phyloP scores from a whole-genome alignment of 2,797 vertebrate genomes.

The Thamnophis elegans region DNA sequence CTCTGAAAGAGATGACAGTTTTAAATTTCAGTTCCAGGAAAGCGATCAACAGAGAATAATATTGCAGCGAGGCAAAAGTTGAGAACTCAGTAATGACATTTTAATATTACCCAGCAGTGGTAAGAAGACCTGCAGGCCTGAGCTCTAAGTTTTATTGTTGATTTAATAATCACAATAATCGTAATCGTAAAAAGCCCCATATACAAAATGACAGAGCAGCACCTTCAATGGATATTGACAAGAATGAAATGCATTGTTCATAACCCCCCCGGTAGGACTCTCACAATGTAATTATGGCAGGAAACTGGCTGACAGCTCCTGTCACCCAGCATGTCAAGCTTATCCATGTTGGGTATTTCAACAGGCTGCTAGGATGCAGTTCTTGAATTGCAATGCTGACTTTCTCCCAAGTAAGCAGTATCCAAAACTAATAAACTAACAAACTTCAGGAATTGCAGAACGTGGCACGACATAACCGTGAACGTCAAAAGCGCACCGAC shows the following conservation, averaged over 20 bases:
- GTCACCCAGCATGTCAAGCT: background rate
- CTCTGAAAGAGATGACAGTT: constrained; percentile 76
- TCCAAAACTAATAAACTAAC: background rate
- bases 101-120: constrained; percentile 71
- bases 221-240: constrained; percentile 66
- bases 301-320: background rate
- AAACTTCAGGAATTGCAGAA: background rate
- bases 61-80: constrained; percentile 68
- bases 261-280: constrained; percentile 39
- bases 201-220: constrained; percentile 62
- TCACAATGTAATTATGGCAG: constrained; percentile 41
- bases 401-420: background rate
- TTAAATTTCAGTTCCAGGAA: constrained; percentile 75
- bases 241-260: constrained; percentile 44
- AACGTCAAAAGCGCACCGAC: no score
- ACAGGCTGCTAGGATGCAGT: background rate
- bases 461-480: no score
- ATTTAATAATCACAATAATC: constrained; percentile 78
- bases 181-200: constrained; percentile 69
- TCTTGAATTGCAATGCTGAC: background rate
- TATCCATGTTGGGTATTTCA: background rate
- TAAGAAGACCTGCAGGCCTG: constrained; percentile 66
- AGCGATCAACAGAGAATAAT: constrained; percentile 76
- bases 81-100: constrained; percentile 73
- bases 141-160: constrained; percentile 69